These are phyloP conservation scores for Euura saliciscinereae DNA, from an alignment of 1,140 invertebrate genomes.

Conservation along the genomic window DNA sequence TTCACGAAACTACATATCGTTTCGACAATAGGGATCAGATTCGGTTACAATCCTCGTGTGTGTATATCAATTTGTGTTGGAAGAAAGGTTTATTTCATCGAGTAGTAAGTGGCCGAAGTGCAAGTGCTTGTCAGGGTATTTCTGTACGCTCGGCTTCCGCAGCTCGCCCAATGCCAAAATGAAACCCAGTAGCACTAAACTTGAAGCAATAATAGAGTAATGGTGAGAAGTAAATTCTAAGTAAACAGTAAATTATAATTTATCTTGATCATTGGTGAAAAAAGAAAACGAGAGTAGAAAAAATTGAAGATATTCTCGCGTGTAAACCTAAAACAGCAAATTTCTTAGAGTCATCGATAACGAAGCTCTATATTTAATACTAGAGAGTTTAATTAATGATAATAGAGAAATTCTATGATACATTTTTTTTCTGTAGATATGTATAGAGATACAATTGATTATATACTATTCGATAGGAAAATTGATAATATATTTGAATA, in stretches of 20 bases:
- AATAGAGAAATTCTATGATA: conserved; percentile 55
- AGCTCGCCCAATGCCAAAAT: conserved; percentile 55
- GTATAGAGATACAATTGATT: conserved; percentile 52
- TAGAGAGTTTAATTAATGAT: conserved; percentile 59
- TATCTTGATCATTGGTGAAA: not conserved
- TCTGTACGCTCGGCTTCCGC: conserved; percentile 18
- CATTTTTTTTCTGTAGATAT: conserved; percentile 58
- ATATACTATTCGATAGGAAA: conserved; percentile 47
- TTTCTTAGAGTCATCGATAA: conserved; percentile 46
- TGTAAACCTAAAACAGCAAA: conserved; percentile 37
- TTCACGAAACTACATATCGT: not conserved
- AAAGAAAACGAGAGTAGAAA: not conserved
- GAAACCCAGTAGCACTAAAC: conserved; percentile 48
- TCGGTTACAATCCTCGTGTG: not conserved
- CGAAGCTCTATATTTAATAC: conserved; percentile 53
- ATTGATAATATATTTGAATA: conserved; percentile 56
- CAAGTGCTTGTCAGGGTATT: not conserved
- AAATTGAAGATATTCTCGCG: conserved; percentile 24
- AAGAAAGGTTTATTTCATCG: no score
- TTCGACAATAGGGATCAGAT: not conserved
- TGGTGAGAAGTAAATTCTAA: conserved; percentile 25
- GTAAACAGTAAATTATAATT: conserved; percentile 14
- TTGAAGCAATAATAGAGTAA: conserved; percentile 55
- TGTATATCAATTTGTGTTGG: not conserved
- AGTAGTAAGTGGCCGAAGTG: not conserved